These are phyloP conservation scores for Pachyseris speciosa DNA, from an alignment of 64 coral and sea anemone genomes.

Conservation along the genomic window DNA sequence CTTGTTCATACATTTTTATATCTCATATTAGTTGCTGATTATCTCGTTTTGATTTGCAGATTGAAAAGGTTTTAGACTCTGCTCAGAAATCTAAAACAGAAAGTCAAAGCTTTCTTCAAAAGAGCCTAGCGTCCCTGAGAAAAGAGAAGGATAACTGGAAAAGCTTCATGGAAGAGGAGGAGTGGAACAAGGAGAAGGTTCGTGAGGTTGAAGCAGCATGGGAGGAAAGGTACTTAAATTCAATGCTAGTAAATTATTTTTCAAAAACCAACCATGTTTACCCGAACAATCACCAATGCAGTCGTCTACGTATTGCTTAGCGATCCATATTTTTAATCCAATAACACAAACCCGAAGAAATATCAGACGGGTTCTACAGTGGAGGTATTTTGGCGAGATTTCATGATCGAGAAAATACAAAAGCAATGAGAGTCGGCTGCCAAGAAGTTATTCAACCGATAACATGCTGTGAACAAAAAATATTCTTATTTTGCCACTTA, in stretches of 20 bases:
- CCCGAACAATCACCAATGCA: background rate
- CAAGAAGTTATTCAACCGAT: background rate
- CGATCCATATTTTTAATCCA: background rate
- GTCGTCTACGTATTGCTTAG: background rate
- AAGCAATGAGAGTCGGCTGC: background rate
- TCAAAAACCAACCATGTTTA: no score
- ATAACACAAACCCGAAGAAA: background rate
- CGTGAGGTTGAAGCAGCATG: conserved; percentile 21
- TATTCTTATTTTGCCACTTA: no score
- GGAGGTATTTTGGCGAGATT: background rate
- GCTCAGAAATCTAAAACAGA: background rate
- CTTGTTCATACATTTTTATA: background rate
- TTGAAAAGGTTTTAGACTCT: conserved; percentile 17
- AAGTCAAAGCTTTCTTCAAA: background rate
- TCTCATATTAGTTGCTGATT: background rate
- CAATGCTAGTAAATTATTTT: background rate
- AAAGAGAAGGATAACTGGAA: conserved; percentile 7
- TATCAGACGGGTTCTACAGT: background rate
- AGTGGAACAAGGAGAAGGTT: background rate
- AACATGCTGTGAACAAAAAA: background rate
- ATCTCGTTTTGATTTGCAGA: conserved; percentile 17
- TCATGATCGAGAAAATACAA: background rate
- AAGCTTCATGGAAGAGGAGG: conserved; percentile 15
- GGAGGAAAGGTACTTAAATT: background rate
- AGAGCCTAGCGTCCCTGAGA: background rate